Evolutionary conservation across 2,113 vertebrate genomes (phyloP).

Genomic region (Rallus limicola): DNA sequence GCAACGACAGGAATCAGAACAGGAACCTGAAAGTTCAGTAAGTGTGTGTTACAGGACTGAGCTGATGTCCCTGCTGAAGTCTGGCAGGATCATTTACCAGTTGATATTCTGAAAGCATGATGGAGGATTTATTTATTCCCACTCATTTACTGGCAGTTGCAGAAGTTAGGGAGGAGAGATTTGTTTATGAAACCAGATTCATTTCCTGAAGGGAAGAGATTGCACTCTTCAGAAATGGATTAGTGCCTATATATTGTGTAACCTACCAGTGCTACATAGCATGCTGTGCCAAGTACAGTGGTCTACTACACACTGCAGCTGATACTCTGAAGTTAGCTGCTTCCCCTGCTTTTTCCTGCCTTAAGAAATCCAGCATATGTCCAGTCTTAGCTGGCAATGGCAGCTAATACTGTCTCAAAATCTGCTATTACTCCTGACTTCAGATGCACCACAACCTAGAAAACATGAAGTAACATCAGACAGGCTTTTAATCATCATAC

Average conservation of each 20-base stretch:
- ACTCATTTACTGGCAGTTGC: background rate
- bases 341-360: background rate
- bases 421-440: background rate
- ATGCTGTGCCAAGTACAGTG: background rate
- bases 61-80: background rate
- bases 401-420: background rate
- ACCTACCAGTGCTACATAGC: background rate
- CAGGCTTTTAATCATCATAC: background rate
- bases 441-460: background rate
- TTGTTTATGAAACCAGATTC: slow-evolving; percentile 11
- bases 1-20: background rate
- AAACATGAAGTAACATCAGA: background rate
- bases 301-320: background rate
- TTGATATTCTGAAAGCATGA: background rate
- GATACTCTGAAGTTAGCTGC: background rate
- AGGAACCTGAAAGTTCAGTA: background rate
- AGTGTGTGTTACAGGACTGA: background rate
- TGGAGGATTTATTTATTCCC: background rate
- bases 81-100: background rate
- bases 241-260: background rate
- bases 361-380: background rate
- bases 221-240: background rate
- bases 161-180: background rate
- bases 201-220: background rate
- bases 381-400: background rate